Base-by-base conservation (phyloP, 1,140 invertebrate species). In the Lepidotrigona ventralis region DNA sequence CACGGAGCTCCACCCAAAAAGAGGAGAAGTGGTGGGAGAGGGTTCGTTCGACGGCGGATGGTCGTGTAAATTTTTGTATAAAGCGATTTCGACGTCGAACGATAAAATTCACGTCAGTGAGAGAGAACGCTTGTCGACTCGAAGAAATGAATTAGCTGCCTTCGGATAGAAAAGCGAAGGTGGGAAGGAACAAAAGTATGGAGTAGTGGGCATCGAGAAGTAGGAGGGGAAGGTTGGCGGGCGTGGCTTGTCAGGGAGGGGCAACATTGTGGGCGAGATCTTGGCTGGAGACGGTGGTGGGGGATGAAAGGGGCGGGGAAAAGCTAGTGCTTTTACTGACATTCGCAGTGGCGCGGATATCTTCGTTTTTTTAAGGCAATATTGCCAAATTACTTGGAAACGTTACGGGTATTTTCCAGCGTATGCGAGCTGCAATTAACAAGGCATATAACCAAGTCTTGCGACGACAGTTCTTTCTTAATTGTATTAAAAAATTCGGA, bases 91-190 rank as follows among this genome's bases (percentile, higher is more conserved):
- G 90, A 93, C 87, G 90, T 83, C 85, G 80, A 76, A 85, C 89
- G 89, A 93, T 93, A 92, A 93, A 91, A 91, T 91, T 87, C 89
- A 86, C 79, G 89, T 87, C 84, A 69, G 85, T 81, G 77, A 85
- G 84, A 85, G 87, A 79, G 64, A 81, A 29, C 77, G n/a, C 90
- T 90, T 85, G 88, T 89, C 79, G 90, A 91, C 89, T 89, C 86
- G 85, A 93, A 92, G 90, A 93, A 93, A 92, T 87, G 90, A 93
- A 94, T 94, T 93, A 93, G 91, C 90, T 81, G 87, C 79, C 88
- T 86, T 39, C 71, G 66, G 73, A 64, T 39, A 74, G 85, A 72
- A 54, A 77, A 64, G 78, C n/a, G 23, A 23, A 54, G 29, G 87
- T 87, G 89, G 90, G 89, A 88, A 91, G 81, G 82, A 89, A 89